Evolutionary conservation across 2,888 invertebrate genomes (phyloP), one percentile per base, ranked within the genome.

Genomic region (Agriopis aurantiaria): DNA sequence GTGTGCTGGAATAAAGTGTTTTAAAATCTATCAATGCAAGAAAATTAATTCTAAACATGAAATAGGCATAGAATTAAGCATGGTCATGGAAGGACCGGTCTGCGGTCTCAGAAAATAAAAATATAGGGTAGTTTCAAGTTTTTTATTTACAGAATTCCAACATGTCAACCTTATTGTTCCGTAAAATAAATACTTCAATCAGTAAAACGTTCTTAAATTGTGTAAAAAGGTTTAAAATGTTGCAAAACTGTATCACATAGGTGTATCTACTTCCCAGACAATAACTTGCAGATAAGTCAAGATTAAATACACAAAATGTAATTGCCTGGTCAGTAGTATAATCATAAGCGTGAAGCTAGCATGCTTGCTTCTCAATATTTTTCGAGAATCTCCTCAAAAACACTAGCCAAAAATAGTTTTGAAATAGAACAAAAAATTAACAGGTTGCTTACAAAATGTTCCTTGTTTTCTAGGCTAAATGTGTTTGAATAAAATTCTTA

Each of bases 181-280:
- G 6, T 14, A 23, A 58, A 58, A 46, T 12, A 11, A n/a, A 43
- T 40, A 43, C 8, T 43, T 8, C 43, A 43, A 8, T 1, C 9
- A 10, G 43, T 43, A 8, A 43, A 52, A 52, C 9, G 8, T 14
- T 23, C 1, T 51, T 12, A 55, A 55, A n/a, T 48, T n/a, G 48
- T 5, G 3, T n/a, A 48, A 52, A 5, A 23, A 11, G 23, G 33
- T 52, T 52, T 6, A 48, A 57, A 51, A 53, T 69, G 66, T 73
- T 74, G 70, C 75, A 78, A 76, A 76, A 73, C 74, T 78, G 78
- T 73, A 76, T 78, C 67, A 77, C 74, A 78, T 58, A 68, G 52
- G 56, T 65, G 23, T 53, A 45, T 61, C 56, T 60, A 70, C 68
- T 64, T 58, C 23, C 65, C 67, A 71, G 67, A 57, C 65, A 66